Percentiles rank a stretch among this genome's conserved stretches.
Conservation (phyloP, 2,888 invertebrate genomes). For the Furcula furcula region DNA sequence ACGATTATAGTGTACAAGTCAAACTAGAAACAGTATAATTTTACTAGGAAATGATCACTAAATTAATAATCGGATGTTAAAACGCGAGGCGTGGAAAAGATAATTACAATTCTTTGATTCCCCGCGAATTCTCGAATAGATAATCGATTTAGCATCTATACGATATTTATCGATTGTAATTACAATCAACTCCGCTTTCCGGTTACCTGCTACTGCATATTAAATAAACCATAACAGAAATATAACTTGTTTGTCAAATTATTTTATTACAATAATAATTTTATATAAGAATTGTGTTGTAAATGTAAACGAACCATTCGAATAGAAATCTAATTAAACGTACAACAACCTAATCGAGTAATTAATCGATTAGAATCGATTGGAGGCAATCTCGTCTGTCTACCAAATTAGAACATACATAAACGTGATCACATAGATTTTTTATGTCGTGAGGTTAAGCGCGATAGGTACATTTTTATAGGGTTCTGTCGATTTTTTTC, state of each 20-base stretch:
- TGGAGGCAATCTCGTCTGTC: slow-evolving; percentile 33
- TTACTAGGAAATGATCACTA: neutral
- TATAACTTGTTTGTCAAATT: slow-evolving; percentile 28
- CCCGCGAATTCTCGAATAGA: slow-evolving; percentile 5
- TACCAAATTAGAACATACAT: slow-evolving; percentile 55
- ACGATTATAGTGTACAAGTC: neutral
- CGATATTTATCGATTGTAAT: slow-evolving; percentile 4
- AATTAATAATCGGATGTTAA: slow-evolving; percentile 1
- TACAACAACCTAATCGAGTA: slow-evolving; percentile 50
- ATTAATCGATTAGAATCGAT: slow-evolving; percentile 55
- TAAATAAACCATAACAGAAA: slow-evolving; percentile 16
- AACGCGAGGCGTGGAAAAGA: neutral
- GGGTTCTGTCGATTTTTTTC: slow-evolving; percentile 28
- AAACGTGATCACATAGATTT: slow-evolving; percentile 35
- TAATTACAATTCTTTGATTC: slow-evolving; percentile 2
- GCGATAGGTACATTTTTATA: slow-evolving; percentile 4
- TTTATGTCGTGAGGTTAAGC: slow-evolving; percentile 20
- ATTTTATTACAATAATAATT: slow-evolving; percentile 19
- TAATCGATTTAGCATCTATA: slow-evolving; percentile 9
- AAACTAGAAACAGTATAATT: neutral
- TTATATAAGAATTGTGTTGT: slow-evolving; percentile 28
- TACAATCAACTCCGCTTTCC: slow-evolving; percentile 17
- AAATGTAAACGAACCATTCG: slow-evolving; percentile 37
- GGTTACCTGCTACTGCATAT: slow-evolving; percentile 5
- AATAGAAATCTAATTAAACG: slow-evolving; percentile 48